Evolutionary conservation across 2,888 invertebrate genomes (phyloP), one percentile per base, ranked within the genome.

Genomic region (Drosophila rellima): DNA sequence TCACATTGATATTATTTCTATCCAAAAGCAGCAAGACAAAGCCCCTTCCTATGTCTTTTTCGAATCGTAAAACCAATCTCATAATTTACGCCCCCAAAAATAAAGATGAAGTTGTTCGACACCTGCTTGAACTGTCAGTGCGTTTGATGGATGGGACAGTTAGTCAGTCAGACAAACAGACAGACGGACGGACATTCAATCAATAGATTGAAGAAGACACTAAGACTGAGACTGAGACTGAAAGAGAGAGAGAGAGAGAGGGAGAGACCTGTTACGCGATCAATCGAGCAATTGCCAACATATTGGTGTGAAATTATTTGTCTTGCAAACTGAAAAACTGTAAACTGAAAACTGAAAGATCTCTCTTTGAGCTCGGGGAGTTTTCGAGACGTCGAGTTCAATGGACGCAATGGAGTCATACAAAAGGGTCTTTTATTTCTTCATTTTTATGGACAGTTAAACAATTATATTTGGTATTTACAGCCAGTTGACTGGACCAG

Each of bases 401-500:
- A 80, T 82, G 88, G 65, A 80, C 78, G 3, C 20, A 20, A 20
- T 1, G 71, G n/a, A 42, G 52, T 35, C 68, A 62, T 29, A 70
- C 61, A 68, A 77, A 86, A 83, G 88, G 88, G 88, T 86, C 74
- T 80, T 78, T 83, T 83, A 74, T 72, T 69, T 74, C 70, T 82
- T 71, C 71, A 82, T 69, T 80, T 84, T 82, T 85, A 74, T 84
- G 83, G 81, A 74, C 78, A 86, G 83, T 86, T 82, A 70, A 82
- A 80, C 78, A 88, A 86, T 84, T 82, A 80, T 75, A 78, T 84
- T 85, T 84, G 83, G 86, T 86, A 88, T 84, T 88, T 88, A 88
- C 82, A 73, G 61, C 67, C 65, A 59, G 57, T 68, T 57, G 78
- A 72, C 57, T 69, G 60, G 59, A 39, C 63, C 47, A 26, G 26